Evolutionary conservation across 1,140 invertebrate species (phyloP).

Genomic region (Saccostrea cuccullata): DNA sequence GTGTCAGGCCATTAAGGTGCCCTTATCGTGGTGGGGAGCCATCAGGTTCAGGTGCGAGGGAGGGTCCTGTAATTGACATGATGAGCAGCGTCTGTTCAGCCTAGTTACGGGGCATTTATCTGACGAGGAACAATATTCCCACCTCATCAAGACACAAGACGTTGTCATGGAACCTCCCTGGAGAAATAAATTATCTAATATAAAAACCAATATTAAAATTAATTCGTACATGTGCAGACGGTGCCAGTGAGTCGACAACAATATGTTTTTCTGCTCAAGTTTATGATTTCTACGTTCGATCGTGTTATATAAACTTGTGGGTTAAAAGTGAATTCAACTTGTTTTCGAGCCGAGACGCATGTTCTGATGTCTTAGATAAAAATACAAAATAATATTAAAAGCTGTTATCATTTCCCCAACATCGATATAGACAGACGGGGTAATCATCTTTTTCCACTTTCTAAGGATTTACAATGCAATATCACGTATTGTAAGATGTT

Average conservation of each 20-base stretch:
- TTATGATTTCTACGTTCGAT: slow-evolving; percentile 3
- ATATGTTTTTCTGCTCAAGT: background rate
- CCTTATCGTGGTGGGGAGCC: background rate
- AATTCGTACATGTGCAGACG: background rate
- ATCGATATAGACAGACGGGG: background rate
- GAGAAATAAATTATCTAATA: slow-evolving; percentile 1
- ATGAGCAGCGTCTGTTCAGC: background rate
- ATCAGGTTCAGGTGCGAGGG: background rate
- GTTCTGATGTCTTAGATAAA: background rate
- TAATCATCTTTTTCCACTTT: background rate
- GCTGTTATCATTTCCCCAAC: background rate
- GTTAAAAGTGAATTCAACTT: background rate
- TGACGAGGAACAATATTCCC: background rate
- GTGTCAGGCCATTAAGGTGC: background rate
- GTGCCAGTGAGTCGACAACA: background rate
- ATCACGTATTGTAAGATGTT: background rate
- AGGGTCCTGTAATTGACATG: background rate
- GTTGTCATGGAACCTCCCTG: background rate
- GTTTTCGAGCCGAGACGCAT: background rate
- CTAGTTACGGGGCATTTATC: background rate
- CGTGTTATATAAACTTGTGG: background rate
- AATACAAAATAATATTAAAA: background rate
- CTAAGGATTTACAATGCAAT: background rate
- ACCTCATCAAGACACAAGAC: background rate
- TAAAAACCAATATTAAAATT: background rate